These are phyloP conservation scores for Hyalella azteca DNA, from an alignment of 2,888 invertebrate genomes.

Conservation along the genomic window DNA sequence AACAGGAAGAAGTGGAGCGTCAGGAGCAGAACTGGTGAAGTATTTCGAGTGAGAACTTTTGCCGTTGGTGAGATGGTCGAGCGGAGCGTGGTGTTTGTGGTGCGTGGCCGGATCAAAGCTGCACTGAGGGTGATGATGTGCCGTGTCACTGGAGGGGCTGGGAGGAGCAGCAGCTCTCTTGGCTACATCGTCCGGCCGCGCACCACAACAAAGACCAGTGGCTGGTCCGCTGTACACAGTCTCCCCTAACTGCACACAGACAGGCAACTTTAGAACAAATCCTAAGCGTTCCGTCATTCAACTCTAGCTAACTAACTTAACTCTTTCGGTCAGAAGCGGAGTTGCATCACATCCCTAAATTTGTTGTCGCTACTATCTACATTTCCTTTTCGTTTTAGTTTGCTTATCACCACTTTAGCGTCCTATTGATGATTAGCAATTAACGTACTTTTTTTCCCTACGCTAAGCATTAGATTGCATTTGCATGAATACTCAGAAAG, in stretches of 20 bases:
- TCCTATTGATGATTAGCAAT: no score
- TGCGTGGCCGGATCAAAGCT: slow-evolving; percentile 21
- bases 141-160: background rate
- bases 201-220: slow-evolving; percentile 7
- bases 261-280: background rate
- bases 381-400: no score
- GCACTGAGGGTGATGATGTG: background rate
- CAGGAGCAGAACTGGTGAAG: background rate
- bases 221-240: slow-evolving; percentile 38
- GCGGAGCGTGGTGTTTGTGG: background rate
- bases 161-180: background rate
- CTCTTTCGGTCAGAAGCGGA: no score
- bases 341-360: no score
- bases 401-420: no score
- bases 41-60: background rate
- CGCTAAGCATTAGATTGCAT: no score
- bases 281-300: no score
- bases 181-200: slow-evolving; percentile 33
- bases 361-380: no score
- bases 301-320: no score
- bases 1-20: background rate
- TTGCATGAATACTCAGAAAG: no score
- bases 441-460: no score
- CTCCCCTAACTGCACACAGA: slow-evolving; percentile 27
- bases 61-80: background rate